These are phyloP conservation scores for Anodontia alba DNA, from an alignment of 2,888 invertebrate genomes.

Conservation along the genomic window DNA sequence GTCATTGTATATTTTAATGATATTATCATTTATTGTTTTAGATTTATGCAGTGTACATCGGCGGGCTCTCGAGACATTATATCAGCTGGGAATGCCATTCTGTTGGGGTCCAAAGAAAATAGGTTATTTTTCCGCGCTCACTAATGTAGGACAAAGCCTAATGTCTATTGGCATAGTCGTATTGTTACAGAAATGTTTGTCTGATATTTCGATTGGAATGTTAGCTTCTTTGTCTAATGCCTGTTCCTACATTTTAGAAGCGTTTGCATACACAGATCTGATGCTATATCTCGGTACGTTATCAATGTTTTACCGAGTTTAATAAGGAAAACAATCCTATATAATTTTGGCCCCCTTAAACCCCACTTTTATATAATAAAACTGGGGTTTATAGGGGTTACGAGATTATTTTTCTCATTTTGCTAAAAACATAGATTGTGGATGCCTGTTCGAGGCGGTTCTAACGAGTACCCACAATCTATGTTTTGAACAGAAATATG, in stretches of 20 bases:
- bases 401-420: too few relatives aligned
- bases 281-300: slow-evolving; percentile 40
- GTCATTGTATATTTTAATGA: slow-evolving; percentile 22
- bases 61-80: slow-evolving; percentile 34
- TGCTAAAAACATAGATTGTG: too few relatives aligned
- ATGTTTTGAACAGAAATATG: too few relatives aligned
- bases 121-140: slow-evolving; percentile 33
- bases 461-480: too few relatives aligned
- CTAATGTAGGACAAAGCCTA: slow-evolving; percentile 9
- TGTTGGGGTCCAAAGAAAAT: slow-evolving; percentile 45
- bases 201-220: slow-evolving; percentile 33
- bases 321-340: too few relatives aligned
- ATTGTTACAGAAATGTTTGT: slow-evolving; percentile 27
- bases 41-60: slow-evolving; percentile 36
- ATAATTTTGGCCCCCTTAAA: too few relatives aligned
- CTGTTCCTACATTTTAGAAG: slow-evolving; percentile 35
- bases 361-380: too few relatives aligned
- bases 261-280: slow-evolving; percentile 29
- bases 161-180: slow-evolving; percentile 20
- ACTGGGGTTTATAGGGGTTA: too few relatives aligned
- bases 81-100: slow-evolving; percentile 49
- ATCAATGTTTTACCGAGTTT: too few relatives aligned
- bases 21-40: slow-evolving; percentile 36
- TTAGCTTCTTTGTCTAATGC: slow-evolving; percentile 20
- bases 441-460: too few relatives aligned